Evolutionary conservation across 2,888 invertebrate species (phyloP).

Genomic region (Ischnus inquisitorius): DNA sequence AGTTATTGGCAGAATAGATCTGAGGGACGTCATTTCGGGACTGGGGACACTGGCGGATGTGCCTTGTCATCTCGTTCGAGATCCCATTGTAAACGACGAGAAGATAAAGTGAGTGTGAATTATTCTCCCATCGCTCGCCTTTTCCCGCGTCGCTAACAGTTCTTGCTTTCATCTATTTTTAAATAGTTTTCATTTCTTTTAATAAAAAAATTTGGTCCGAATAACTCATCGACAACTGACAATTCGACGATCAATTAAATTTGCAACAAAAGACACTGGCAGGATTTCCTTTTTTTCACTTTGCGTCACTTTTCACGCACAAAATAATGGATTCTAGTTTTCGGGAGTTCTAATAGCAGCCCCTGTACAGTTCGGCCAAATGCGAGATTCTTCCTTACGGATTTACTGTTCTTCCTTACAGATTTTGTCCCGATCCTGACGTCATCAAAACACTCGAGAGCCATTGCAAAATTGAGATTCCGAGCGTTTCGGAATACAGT

Average conservation of each 20-base stretch:
- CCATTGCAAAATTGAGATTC: conserved; percentile 85
- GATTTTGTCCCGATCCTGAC: conserved; percentile 85
- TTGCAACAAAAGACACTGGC: too few relatives aligned
- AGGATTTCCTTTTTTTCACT: too few relatives aligned
- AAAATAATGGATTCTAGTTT: too few relatives aligned
- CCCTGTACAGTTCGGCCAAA: too few relatives aligned
- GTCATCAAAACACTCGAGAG: conserved; percentile 84
- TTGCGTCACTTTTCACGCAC: too few relatives aligned
- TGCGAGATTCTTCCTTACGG: too few relatives aligned
- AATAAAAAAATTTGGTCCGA: not conserved
- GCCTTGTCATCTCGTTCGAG: conserved; percentile 77
- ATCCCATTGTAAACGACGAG: conserved; percentile 44
- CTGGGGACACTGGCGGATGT: conserved; percentile 71
- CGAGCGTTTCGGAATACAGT: conserved; percentile 81
- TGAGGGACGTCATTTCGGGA: conserved; percentile 75
- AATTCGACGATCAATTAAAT: too few relatives aligned
- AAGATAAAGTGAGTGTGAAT: conserved; percentile 72
- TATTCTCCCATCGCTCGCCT: not conserved
- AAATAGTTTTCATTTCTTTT: not conserved
- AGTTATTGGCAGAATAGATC: conserved; percentile 70
- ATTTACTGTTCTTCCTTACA: conserved; percentile 72
- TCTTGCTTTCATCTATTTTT: not conserved
- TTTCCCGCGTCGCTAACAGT: too few relatives aligned
- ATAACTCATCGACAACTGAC: too few relatives aligned
- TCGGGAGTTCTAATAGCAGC: too few relatives aligned